Conservation (phyloP, 2,797 vertebrate species). For the Spatula clypeata region DNA sequence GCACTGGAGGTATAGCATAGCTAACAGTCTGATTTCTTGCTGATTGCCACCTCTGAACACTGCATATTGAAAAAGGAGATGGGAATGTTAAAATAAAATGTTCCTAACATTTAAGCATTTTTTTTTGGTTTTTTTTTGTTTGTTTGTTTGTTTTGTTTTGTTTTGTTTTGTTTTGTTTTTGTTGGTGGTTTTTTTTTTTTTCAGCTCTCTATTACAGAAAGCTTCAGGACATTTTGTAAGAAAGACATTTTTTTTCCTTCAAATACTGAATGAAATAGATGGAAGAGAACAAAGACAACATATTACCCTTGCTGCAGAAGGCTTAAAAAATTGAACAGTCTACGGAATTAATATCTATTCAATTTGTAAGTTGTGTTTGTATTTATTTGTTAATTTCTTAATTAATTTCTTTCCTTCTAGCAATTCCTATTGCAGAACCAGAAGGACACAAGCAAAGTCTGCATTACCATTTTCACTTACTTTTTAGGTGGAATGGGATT, state of each 20-base stretch:
- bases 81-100: background rate
- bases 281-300: background rate
- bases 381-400: background rate
- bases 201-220: background rate
- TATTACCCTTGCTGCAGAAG: background rate
- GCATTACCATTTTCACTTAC: background rate
- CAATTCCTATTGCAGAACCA: background rate
- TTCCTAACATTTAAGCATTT: background rate
- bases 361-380: background rate
- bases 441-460: background rate
- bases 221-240: background rate
- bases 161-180: too few relatives aligned
- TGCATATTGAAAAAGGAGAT: background rate
- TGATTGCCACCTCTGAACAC: background rate
- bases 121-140: background rate
- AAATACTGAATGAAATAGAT: background rate
- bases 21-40: background rate
- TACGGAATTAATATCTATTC: background rate
- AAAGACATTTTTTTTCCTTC: background rate
- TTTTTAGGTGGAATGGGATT: background rate
- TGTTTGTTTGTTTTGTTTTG: too few relatives aligned
- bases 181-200: background rate
- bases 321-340: background rate
- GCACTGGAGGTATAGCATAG: background rate
- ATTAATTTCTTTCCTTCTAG: background rate